These are phyloP conservation scores for Anser cygnoides DNA, from an alignment of 2,113 vertebrate species.

Conservation along the genomic window DNA sequence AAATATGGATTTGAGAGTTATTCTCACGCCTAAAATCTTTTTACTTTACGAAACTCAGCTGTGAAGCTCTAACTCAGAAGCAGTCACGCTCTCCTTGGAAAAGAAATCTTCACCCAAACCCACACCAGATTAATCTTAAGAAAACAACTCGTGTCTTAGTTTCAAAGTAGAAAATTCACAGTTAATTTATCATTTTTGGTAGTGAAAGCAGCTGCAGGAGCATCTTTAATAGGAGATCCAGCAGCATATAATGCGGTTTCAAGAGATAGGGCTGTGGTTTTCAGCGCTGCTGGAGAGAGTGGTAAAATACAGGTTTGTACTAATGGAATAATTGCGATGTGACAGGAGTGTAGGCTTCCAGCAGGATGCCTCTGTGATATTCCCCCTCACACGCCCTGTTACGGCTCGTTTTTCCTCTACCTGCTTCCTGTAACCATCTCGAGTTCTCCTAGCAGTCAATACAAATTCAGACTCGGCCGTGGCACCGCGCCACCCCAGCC, in stretches of 20 bases:
- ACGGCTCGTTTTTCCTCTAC: not conserved
- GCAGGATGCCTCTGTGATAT: not conserved
- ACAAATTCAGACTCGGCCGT: not conserved
- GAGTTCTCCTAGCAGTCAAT: not conserved
- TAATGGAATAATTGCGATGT: not conserved
- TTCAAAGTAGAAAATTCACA: slow-evolving; percentile 5
- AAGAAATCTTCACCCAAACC: not conserved
- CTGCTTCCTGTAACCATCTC: not conserved
- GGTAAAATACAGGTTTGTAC: not conserved
- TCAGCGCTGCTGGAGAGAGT: not conserved
- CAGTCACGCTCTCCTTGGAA: not conserved
- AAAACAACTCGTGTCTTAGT: not conserved
- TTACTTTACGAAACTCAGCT: not conserved
- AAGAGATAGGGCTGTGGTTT: slow-evolving; percentile 48
- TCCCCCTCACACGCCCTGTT: not conserved
- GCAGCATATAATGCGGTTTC: not conserved
- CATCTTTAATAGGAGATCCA: not conserved
- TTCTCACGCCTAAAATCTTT: not conserved
- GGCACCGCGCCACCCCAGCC: not conserved
- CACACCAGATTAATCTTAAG: not conserved
- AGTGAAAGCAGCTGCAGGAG: slow-evolving; percentile 26
- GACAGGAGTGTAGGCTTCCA: not conserved
- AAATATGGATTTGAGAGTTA: not conserved
- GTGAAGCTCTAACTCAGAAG: not conserved
- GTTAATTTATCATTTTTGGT: not conserved